Evolutionary conservation across 2,888 invertebrate species (phyloP), one percentile per base, ranked within the genome.

Genomic region (Nomada flava): DNA sequence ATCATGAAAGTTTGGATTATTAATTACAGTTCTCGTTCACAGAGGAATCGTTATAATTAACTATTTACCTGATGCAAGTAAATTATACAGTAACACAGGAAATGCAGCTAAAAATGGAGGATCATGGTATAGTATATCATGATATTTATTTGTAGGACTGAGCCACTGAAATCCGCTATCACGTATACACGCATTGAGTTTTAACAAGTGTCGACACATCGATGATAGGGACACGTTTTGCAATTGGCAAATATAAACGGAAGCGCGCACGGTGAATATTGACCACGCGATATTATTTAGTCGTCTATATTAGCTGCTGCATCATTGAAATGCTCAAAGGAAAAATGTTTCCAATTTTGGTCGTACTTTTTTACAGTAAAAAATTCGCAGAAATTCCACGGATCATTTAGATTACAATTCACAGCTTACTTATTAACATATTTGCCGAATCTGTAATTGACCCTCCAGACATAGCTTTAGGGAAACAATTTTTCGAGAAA

Each of bases 121-220:
- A 11, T 18, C 55, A 44, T 55, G 9, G 23, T 52, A 60, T 7
- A 36, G 36, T 36, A 1, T 36, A 7, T 7, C 15, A 26, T 36
- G 20, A 13, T 69, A 59, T 73, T 23, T 69, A 63, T 78, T 26
- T 55, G 42, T 29, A 7, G 59, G 60, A 67, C 42, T 20, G 55
- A 64, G 71, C 59, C 71, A 59, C 59, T 72, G 42, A 53, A 55
- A 60, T 44, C 47, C 36, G 59, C 77, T 36, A 73, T 75, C 70
- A 50, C 76, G 62, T 44, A 53, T 62, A 76, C 67, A 53, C 53
- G 44, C 44, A 55, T 71, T 70, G 73, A 67, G 70, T 81, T 84
- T 77, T 84, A 83, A 84, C 73, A 77, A 84, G 67, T 73, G 13
- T 71, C 73, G 67, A 77, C 77, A 73, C 62, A 81, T 71, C 74